Evolutionary conservation across 2,797 vertebrate genomes (phyloP), one percentile per base, ranked within the genome.

Genomic region (Neopelma chrysocephalum): DNA sequence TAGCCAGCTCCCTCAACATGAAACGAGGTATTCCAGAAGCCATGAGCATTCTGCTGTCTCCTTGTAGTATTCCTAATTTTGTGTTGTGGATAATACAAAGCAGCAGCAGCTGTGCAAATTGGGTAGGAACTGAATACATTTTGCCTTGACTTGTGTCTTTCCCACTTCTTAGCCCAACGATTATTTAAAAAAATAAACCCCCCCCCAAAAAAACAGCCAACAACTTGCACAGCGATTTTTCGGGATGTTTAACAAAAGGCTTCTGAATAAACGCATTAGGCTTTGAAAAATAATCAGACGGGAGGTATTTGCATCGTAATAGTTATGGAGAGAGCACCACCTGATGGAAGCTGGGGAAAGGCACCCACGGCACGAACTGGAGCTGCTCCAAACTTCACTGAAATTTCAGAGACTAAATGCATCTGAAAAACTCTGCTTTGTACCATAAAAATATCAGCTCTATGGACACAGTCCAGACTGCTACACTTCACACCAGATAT

Each of bases 261-360:
- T 96, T 94, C 94, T 94, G 93, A 97, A 98, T 90, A 96, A 97
- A 98, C 62, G 89, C 90, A 90, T 96, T 78, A 93, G 65, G 94
- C 86, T 96, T 94, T 86, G 95, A 91, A 96, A 97, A 88, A 94
- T 48, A 97, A 90, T 92, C 95, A 79, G 62, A 82, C 31, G 31
- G 75, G 82, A 80, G 10, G 21, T 25, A 96, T 97, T 97, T 96
- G 92, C 94, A 95, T 97, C 89, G 93, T 78, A 86, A 98, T 96
- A 91, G 97, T 94, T 98, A 87, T 98, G 98, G 81, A 95, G 96
- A 97, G 92, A 98, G 97, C 98, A 96, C 98, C 98, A 98, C 97
- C 98, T 92, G 94, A 98, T 96, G 98, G 97, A 53, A 72, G 85
- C 66, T 11, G 36, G 0, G 26, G 58, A 83, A 86, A 71, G 3